These are phyloP conservation scores for Halisarca cf. caerulea DNA, from an alignment of 37 sponge, comb jelly and placozoan species.

Conservation along the genomic window DNA sequence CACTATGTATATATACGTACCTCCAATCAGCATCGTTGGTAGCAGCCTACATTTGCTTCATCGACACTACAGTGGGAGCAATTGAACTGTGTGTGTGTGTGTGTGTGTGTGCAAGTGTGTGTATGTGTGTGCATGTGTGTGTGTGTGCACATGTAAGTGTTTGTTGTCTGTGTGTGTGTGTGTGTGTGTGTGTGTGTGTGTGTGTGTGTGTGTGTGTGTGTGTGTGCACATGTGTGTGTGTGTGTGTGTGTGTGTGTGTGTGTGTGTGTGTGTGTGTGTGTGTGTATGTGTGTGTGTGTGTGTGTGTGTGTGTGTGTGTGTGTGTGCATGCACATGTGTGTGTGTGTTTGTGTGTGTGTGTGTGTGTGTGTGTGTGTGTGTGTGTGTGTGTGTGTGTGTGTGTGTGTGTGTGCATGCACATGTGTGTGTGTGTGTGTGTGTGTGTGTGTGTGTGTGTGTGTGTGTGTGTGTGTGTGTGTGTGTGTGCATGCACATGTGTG, in stretches of 20 bases:
- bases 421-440: constrained; percentile 33
- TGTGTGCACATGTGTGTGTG: neutral
- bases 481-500: neutral
- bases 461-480: constrained; percentile 25
- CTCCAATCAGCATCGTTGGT: too few relatives aligned
- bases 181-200: too few relatives aligned
- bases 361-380: constrained; percentile 19
- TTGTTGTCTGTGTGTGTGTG: too few relatives aligned
- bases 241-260: constrained; percentile 22
- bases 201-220: too few relatives aligned
- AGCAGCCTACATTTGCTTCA: too few relatives aligned
- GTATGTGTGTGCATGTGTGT: too few relatives aligned
- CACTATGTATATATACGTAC: too few relatives aligned
- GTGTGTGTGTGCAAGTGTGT: too few relatives aligned
- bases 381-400: constrained; percentile 12
- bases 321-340: neutral
- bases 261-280: constrained; percentile 19
- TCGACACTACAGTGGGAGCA: too few relatives aligned
- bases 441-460: constrained; percentile 37
- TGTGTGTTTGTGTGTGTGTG: constrained; percentile 9
- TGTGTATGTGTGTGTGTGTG: constrained; percentile 18
- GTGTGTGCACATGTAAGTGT: too few relatives aligned
- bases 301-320: constrained; percentile 17
- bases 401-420: neutral
- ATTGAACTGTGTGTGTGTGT: too few relatives aligned